These are phyloP conservation scores for Eulacestoma nigropectus DNA, from an alignment of 2,113 vertebrate species.

Conservation along the genomic window DNA sequence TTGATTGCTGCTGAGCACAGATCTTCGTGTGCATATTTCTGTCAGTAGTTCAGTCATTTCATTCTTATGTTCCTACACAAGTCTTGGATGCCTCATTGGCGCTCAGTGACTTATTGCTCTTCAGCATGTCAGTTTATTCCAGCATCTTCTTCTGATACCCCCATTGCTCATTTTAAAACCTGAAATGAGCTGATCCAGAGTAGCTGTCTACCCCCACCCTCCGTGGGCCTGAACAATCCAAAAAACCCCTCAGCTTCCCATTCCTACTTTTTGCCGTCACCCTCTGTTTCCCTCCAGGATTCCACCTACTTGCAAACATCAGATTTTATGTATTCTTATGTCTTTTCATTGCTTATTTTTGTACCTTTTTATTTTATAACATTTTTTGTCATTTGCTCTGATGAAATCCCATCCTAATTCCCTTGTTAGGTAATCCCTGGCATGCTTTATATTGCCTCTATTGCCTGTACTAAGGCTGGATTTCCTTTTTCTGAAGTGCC, in stretches of 20 bases:
- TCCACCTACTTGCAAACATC: background rate
- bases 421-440: conserved; percentile 37
- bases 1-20: background rate
- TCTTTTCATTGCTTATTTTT: conserved; percentile 15
- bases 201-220: background rate
- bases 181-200: background rate
- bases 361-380: background rate
- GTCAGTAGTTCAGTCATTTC: background rate
- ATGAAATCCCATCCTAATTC: conserved; percentile 39
- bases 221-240: background rate
- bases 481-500: conserved; percentile 31
- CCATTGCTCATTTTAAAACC: background rate
- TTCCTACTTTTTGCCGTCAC: background rate
- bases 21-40: background rate
- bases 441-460: background rate
- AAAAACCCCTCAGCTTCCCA: background rate
- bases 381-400: background rate
- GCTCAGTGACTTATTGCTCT: background rate
- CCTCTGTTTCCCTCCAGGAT: background rate
- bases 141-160: background rate
- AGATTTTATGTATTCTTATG: background rate
- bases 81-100: background rate
- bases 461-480: background rate
- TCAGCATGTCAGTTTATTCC: background rate
- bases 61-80: conserved; percentile 13